phyloP scores from a whole-genome alignment of 1,140 invertebrate genomes.

The Diorhabda carinulata region DNA sequence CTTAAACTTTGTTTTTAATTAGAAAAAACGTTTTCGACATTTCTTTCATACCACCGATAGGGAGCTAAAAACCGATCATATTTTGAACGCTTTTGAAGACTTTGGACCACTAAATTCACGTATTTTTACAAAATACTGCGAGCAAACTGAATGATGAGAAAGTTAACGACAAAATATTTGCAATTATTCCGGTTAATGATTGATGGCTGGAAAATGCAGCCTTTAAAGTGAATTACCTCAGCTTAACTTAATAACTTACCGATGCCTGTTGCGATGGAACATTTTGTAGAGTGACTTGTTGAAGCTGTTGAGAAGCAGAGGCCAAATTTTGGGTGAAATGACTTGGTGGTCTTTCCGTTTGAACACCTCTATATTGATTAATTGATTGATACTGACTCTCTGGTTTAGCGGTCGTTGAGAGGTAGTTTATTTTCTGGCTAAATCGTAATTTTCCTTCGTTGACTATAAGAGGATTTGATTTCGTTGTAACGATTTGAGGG shows the following conservation, averaged over 20 bases:
- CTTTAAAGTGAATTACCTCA: neutral
- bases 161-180: neutral
- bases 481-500: neutral
- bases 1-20: too few species aligned
- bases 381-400: neutral
- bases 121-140: neutral
- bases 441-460: slow-evolving; percentile 4
- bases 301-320: neutral
- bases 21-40: too few species aligned
- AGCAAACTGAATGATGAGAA: neutral
- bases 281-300: neutral
- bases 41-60: neutral
- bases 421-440: slow-evolving; percentile 1
- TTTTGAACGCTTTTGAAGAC: neutral
- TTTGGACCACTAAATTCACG: neutral
- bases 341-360: neutral
- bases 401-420: slow-evolving; percentile 7
- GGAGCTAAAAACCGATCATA: neutral
- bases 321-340: neutral
- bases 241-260: neutral
- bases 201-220: neutral
- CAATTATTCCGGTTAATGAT: too few species aligned
- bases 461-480: neutral
- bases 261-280: neutral
- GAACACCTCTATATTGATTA: neutral